Evolutionary conservation across 2,797 vertebrate genomes (phyloP).

Genomic region (Epinephelus awoara): DNA sequence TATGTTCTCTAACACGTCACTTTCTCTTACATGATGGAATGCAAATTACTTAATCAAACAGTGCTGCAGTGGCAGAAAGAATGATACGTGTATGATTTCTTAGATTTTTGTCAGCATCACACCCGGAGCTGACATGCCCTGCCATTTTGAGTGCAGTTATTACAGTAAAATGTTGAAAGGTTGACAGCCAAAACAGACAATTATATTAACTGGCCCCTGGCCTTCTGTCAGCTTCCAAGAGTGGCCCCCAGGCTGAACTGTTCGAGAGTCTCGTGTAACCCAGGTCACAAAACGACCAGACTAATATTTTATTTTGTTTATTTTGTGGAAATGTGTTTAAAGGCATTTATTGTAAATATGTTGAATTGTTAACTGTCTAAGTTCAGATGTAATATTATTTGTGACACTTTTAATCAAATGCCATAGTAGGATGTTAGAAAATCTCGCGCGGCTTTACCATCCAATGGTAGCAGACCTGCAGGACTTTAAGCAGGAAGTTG

Average conservation of each 20-base stretch:
- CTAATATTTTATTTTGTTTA: no score
- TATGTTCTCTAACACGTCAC: constrained; percentile 29
- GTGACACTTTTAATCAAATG: no score
- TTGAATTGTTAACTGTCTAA: no score
- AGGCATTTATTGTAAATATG: no score
- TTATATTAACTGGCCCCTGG: constrained; percentile 70
- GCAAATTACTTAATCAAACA: constrained; percentile 46
- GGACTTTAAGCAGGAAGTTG: no score
- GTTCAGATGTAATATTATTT: no score
- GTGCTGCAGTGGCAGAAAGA: constrained; percentile 17
- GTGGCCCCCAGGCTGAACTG: constrained; percentile 55
- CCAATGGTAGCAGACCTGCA: no score
- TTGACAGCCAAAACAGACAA: constrained; percentile 73
- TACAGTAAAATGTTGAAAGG: constrained; percentile 67
- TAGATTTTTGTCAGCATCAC: constrained; percentile 44
- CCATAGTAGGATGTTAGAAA: no score
- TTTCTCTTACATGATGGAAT: constrained; percentile 14
- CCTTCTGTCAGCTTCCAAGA: constrained; percentile 64
- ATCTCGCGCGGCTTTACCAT: no score
- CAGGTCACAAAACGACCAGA: no score
- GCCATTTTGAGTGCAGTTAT: constrained; percentile 55
- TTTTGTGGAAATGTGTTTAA: no score
- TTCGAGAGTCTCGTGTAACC: constrained; percentile 58
- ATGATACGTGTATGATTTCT: constrained; percentile 30
- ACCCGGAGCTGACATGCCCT: constrained; percentile 56